Evolutionary conservation across 2,888 invertebrate species (phyloP), one percentile per base, ranked within the genome.

Genomic region (Cheilosia urbana): DNA sequence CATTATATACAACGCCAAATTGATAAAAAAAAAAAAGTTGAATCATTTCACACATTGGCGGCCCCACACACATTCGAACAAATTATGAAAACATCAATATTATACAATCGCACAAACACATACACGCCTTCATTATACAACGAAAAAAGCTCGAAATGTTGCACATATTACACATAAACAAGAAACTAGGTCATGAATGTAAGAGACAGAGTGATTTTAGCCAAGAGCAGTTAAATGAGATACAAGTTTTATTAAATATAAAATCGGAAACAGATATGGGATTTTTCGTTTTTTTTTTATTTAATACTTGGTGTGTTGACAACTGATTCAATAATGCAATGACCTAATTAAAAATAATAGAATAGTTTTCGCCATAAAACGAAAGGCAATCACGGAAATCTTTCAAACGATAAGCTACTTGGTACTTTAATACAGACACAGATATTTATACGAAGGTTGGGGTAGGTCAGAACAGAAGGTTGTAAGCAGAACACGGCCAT

Each of bases 101-200:
- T 79, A 87, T 87, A 87, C 87, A 85, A 85, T 85, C 85, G 68
- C 77, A 81, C 85, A 19, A 42, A 68, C 17, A 85, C 85, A 49
- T 51, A 7, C 27, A 7, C 27, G 27, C 51, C 47, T 15, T 7
- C 45, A 81, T 85, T 85, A 85, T 81, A 85, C 81, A 85, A 85
- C 66, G 62, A 42, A 76, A 77, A 84, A 85, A 81, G 76, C 76
- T 81, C 75, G 53, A 63, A 62, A 66, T 72, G 66, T 81, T 85
- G 85, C 81, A 85, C 81, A 85, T 71, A 81, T 85, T 71, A 81
- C 71, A 85, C 68, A 85, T 76, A 81, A 87, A 88, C 77, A 88
- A 89, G 90, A 91, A 92, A 92, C 92, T 92, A 91, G 92, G 92
- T 92, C 92, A 92, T 91, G 92, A 91, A 91, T 91, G 92, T 90